Evolutionary conservation across 2,113 vertebrate genomes (phyloP), one percentile per base, ranked within the genome.

Genomic region (Cinclus cinclus): DNA sequence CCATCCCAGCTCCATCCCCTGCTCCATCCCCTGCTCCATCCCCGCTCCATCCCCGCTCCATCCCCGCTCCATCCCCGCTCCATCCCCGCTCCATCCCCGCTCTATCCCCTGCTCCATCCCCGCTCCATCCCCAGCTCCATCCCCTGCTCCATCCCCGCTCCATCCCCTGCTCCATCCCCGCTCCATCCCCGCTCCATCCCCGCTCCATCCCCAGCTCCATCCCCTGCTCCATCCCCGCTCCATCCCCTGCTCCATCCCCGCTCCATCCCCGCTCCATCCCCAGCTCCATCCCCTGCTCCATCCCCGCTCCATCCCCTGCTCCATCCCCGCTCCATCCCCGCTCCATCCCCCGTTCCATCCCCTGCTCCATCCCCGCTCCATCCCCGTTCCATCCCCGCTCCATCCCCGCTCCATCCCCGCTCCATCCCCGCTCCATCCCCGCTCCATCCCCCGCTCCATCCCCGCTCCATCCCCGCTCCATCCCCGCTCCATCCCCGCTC

Each of bases 241-340:
- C 37, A 28, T 0, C 4, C 14, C 35, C 2, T n/a, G 7, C 2
- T 41, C 49, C 28, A 8, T 1, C 3, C 27, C 35, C 9, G 5
- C 3, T n/a, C 42, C 31, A 25, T 1, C 15, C 21, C 37, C 28
- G 7, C 2, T 41, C 49, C 20, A 33, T 0, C 4, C 49, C 35
- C 5, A n/a, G 20, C 1, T 31, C 62, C 41, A 33, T 3, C 9
- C 62, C 62, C 28, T n/a, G 4, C 4, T 31, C 39, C 39, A 44
- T 0, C 19, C 42, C 16, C 19, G 7, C 8, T 7, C 27, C 31
- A 12, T 12, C 55, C 31, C 19, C 7, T n/a, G n/a, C 2, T 70
- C 67, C 47, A 23, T 8, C 7, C 49, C 30, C 11, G n/a, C n/a
- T n/a, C n/a, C n/a, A n/a, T n/a, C n/a, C n/a, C n/a, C n/a, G n/a